Evolutionary conservation across 2,888 invertebrate genomes (phyloP).

Genomic region (Dryobota labecula): DNA sequence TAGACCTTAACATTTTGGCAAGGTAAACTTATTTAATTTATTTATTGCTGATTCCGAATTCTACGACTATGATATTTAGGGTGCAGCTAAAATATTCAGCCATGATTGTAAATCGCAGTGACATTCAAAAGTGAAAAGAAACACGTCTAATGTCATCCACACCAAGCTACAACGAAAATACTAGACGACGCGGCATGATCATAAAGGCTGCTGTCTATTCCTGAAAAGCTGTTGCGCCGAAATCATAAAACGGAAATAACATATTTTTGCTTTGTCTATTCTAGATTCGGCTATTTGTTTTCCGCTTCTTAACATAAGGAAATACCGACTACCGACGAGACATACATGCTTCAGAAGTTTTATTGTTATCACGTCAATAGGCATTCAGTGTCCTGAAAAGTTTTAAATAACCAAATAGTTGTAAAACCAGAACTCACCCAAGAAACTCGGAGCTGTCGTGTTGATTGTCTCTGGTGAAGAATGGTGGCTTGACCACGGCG

Average conservation of each 20-base stretch:
- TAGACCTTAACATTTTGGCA: no score
- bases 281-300: background rate
- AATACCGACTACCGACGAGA: no score
- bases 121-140: no score
- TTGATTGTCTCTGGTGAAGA: slow-evolving; percentile 94
- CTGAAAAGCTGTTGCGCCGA: background rate
- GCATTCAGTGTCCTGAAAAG: background rate
- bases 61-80: no score
- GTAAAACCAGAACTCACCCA: slow-evolving; percentile 86
- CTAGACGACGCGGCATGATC: no score
- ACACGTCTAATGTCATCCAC: no score
- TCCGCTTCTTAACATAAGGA: no score
- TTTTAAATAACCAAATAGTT: background rate
- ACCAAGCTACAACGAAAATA: no score
- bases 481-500: slow-evolving; percentile 93
- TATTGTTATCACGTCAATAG: background rate
- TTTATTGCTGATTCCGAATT: no score
- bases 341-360: background rate
- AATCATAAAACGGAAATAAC: background rate
- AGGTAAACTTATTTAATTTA: no score
- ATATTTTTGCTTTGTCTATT: background rate
- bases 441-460: slow-evolving; percentile 97
- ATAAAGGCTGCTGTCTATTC: background rate
- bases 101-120: no score
- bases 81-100: no score